These are phyloP conservation scores for Grammomys dolichurus DNA, from an alignment of 2,113 vertebrate genomes.

Conservation along the genomic window DNA sequence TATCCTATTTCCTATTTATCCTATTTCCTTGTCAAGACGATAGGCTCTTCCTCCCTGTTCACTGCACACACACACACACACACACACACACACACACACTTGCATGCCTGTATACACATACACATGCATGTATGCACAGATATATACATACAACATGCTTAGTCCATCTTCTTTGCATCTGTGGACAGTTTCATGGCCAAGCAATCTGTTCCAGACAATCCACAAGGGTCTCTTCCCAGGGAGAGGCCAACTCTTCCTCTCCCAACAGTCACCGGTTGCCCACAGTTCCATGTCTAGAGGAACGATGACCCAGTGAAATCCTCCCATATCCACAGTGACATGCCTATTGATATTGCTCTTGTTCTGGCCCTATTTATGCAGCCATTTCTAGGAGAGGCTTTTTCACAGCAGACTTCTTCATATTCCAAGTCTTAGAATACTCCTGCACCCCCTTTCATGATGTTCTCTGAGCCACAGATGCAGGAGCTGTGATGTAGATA, in stretches of 20 bases:
- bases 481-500: background rate
- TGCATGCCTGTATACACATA: too few relatives aligned
- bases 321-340: background rate
- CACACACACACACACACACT: too few relatives aligned
- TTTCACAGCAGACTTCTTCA: background rate
- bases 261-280: background rate
- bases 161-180: background rate
- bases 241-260: background rate
- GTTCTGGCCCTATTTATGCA: background rate
- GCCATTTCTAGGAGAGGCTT: background rate
- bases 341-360: background rate
- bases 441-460: background rate
- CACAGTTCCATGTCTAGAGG: background rate
- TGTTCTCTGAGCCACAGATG: background rate
- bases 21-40: background rate
- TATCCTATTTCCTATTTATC: background rate
- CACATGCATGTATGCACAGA: background rate
- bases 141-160: too few relatives aligned
- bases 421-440: background rate
- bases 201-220: background rate
- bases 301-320: background rate
- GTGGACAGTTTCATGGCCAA: background rate
- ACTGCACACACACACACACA: too few relatives aligned
- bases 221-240: background rate
- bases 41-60: background rate